These are phyloP conservation scores for Phocides pigmalion DNA, from an alignment of 1,140 invertebrate species.

Conservation along the genomic window DNA sequence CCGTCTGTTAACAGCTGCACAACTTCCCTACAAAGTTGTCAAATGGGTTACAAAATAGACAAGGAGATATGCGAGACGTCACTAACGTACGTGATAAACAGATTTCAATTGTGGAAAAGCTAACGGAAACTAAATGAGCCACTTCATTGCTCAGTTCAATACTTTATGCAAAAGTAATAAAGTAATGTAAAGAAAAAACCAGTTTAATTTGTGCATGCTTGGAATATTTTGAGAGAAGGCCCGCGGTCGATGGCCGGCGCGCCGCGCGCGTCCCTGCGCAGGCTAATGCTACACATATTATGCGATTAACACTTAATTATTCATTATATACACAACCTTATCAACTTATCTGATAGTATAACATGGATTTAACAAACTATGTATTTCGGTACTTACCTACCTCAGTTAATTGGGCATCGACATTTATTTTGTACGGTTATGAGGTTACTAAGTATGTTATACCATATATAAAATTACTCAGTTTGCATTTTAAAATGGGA, in stretches of 20 bases:
- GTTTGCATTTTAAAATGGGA: too few relatives aligned
- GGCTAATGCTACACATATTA: conserved; percentile 46
- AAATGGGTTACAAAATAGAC: neutral
- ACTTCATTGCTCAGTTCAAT: conserved; percentile 18
- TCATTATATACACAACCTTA: conserved; percentile 40
- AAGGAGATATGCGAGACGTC: neutral
- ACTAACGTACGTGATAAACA: neutral
- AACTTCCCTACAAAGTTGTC: conserved; percentile 43
- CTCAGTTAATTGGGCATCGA: neutral
- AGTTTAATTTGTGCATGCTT: conserved; percentile 82
- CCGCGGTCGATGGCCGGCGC: conserved; percentile 72
- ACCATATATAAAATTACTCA: too few relatives aligned
- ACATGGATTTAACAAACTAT: neutral
- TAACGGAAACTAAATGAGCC: conserved; percentile 8
- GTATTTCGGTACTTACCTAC: neutral
- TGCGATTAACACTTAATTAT: conserved; percentile 56
- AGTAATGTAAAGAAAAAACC: conserved; percentile 74
- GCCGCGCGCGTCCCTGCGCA: conserved; percentile 39
- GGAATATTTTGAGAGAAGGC: conserved; percentile 76
- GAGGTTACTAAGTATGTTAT: too few relatives aligned
- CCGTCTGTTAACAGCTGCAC: conserved; percentile 37
- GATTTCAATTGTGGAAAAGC: conserved; percentile 5
- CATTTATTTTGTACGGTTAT: too few relatives aligned
- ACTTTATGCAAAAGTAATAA: conserved; percentile 74
- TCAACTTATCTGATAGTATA: conserved; percentile 30